Evolutionary conservation across 2,888 invertebrate species (phyloP).

Genomic region (Scaptodrosophila latifasciaeformis): DNA sequence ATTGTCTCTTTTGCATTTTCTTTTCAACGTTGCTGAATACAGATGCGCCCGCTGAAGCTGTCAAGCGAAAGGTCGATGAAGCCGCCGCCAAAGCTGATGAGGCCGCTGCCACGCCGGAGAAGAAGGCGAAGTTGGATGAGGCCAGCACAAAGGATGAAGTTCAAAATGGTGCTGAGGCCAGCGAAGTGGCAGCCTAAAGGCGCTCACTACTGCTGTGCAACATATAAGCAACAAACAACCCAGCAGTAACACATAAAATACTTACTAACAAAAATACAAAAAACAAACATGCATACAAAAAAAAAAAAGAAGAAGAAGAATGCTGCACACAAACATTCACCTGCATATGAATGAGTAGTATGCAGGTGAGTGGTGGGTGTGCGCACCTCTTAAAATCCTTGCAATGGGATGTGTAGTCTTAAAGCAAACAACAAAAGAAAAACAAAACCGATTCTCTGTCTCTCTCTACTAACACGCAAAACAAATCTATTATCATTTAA

Average conservation of each 20-base stretch:
- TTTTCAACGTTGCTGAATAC: background rate
- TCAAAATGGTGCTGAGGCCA: conserved; percentile 74
- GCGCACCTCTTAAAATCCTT: conserved; percentile 48
- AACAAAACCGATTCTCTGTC: conserved; percentile 47
- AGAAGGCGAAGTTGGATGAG: conserved; percentile 75
- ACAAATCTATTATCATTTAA: conserved; percentile 64
- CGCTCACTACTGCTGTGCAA: conserved; percentile 27
- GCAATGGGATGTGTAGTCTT: conserved; percentile 54
- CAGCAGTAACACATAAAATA: conserved; percentile 55
- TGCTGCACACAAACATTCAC: conserved; percentile 12
- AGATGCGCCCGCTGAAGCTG: conserved; percentile 74
- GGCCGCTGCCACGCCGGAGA: conserved; percentile 74
- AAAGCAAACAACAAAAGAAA: conserved; percentile 20
- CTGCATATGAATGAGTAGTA: conserved; percentile 13
- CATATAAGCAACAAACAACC: conserved; percentile 35
- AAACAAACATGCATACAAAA: conserved; percentile 19
- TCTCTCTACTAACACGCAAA: conserved; percentile 39
- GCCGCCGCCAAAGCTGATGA: conserved; percentile 69
- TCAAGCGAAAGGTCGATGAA: conserved; percentile 74
- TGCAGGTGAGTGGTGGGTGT: conserved; percentile 5
- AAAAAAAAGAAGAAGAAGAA: conserved; percentile 32
- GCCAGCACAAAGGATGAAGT: conserved; percentile 73
- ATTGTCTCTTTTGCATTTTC: background rate
- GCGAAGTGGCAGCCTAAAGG: conserved; percentile 75
- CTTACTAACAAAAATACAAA: conserved; percentile 43